Conservation (phyloP, 2,113 vertebrate genomes). For the Ceyx margarethae region DNA sequence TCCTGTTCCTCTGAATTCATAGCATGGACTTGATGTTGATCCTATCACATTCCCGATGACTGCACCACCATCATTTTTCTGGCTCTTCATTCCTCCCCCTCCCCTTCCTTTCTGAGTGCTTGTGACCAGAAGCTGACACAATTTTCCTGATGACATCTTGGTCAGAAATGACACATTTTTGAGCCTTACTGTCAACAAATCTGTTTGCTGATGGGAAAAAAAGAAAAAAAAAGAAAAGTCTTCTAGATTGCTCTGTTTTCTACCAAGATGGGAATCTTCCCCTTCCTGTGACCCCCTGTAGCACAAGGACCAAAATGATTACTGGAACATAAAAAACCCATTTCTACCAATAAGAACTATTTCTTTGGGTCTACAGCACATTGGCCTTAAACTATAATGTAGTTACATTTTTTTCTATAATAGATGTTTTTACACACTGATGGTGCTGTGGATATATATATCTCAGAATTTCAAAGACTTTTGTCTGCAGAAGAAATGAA, state of each 20-base stretch:
- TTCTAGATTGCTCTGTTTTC: not conserved
- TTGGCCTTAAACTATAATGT: constrained; percentile 14
- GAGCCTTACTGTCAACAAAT: not conserved
- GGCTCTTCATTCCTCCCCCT: not conserved
- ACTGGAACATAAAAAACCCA: not conserved
- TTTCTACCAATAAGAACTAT: constrained; percentile 46
- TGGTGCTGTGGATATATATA: not conserved
- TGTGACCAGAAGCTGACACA: not conserved
- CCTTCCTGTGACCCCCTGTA: not conserved
- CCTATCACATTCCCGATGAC: not conserved
- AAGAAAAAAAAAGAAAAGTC: not conserved
- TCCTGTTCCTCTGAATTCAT: not conserved
- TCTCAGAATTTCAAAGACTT: constrained; percentile 20
- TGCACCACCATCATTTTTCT: not conserved
- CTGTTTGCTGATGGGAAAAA: not conserved
- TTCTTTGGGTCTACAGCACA: constrained; percentile 9
- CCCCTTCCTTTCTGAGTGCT: not conserved
- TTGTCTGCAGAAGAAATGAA: constrained; percentile 49
- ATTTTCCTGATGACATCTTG: constrained; percentile 17
- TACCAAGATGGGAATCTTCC: not conserved
- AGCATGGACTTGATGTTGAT: not conserved
- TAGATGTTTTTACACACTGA: constrained; percentile 12
- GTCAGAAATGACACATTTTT: constrained; percentile 12
- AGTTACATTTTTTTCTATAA: constrained; percentile 27
- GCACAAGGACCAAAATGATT: constrained; percentile 18